These are phyloP conservation scores for Halcyon chelicuti DNA, from an alignment of 2,797 vertebrate genomes.

Conservation along the genomic window DNA sequence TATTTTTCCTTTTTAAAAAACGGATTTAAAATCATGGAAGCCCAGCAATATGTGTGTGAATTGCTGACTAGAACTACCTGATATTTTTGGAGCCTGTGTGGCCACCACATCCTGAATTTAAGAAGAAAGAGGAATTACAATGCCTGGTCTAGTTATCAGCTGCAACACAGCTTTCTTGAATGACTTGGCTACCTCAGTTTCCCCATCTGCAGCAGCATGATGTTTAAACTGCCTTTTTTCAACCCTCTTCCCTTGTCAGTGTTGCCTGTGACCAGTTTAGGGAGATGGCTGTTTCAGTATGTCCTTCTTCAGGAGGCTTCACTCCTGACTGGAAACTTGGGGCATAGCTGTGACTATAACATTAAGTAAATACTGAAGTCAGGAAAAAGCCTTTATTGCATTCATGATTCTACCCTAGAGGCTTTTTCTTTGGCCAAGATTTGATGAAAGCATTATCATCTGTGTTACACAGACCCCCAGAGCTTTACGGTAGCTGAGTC, in stretches of 20 bases:
- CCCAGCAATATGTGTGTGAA: not conserved
- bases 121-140: not conserved
- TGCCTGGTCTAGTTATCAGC: not conserved
- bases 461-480: not conserved
- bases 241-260: not conserved
- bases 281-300: not conserved
- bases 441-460: conserved; percentile 31
- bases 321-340: not conserved
- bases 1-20: not conserved
- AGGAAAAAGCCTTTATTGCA: conserved; percentile 15
- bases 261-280: not conserved
- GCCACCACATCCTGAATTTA: not conserved
- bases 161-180: not conserved
- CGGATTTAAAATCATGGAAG: not conserved
- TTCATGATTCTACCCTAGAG: conserved; percentile 6
- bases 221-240: not conserved
- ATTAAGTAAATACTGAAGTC: conserved; percentile 11
- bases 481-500: conserved; percentile 30
- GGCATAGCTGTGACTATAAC: not conserved
- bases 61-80: not conserved
- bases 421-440: conserved; percentile 3
- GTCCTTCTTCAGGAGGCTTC: not conserved
- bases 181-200: not conserved
- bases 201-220: not conserved
- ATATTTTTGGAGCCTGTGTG: not conserved